Percentiles rank a stretch among this genome's conserved stretches.
These are phyloP conservation scores for Sebastiscus tertius DNA, from an alignment of 2,797 vertebrate genomes.

Conservation along the genomic window DNA sequence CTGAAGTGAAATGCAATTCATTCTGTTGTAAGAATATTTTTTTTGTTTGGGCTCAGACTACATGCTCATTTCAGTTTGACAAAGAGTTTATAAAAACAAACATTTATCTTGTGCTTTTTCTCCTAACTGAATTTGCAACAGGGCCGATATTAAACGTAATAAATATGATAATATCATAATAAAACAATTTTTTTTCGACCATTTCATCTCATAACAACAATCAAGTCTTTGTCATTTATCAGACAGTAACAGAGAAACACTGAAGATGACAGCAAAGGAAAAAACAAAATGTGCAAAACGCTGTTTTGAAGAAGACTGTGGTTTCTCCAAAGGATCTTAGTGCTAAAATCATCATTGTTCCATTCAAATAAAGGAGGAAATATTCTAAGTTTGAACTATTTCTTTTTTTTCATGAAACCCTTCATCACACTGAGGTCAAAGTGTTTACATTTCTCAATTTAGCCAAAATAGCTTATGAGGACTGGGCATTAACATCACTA, in stretches of 20 bases:
- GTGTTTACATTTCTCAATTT: background rate
- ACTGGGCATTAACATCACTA: background rate
- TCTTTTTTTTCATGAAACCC: background rate
- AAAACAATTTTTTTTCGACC: background rate
- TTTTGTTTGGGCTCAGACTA: background rate
- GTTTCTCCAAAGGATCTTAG: conserved; percentile 16
- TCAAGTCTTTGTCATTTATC: conserved; percentile 1
- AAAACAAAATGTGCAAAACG: conserved; percentile 74
- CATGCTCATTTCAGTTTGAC: background rate
- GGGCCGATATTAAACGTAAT: conserved; percentile 24
- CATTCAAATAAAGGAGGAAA: background rate
- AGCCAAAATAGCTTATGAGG: background rate
- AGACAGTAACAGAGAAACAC: conserved; percentile 24
- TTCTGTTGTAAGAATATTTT: background rate
- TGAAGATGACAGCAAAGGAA: conserved; percentile 29
- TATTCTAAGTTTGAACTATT: background rate
- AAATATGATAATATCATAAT: conserved; percentile 25
- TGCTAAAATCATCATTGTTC: conserved; percentile 7
- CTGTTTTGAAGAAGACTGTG: conserved; percentile 34
- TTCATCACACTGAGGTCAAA: background rate
- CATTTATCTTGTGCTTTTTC: background rate
- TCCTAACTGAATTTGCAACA: background rate
- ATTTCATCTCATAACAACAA: conserved; percentile 27
- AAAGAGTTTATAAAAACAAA: background rate
- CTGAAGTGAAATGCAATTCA: conserved; percentile 3